Evolutionary conservation across 2,888 invertebrate species (phyloP).

Genomic region (Nomada flava): DNA sequence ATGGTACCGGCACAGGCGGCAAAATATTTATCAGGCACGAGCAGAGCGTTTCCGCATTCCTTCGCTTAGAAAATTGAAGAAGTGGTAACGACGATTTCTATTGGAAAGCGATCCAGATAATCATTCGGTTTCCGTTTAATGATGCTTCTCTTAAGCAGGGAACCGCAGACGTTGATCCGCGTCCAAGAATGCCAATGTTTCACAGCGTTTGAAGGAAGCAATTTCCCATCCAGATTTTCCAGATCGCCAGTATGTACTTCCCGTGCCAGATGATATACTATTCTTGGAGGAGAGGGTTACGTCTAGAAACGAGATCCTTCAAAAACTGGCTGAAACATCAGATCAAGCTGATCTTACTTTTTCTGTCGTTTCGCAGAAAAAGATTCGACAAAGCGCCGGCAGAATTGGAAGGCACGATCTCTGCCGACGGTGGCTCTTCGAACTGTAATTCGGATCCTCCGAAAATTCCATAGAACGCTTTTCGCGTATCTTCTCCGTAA

Average conservation of each 20-base stretch:
- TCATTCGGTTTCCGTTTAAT: constrained; percentile 4
- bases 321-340: not conserved
- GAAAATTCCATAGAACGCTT: constrained; percentile 24
- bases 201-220: constrained; percentile 28
- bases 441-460: constrained; percentile 16
- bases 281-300: not conserved
- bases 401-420: constrained; percentile 3
- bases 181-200: not conserved
- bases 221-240: constrained; percentile 50
- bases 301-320: constrained; percentile 68
- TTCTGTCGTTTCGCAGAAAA: not conserved
- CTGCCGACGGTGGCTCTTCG: not conserved
- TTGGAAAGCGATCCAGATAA: constrained; percentile 27
- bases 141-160: not conserved
- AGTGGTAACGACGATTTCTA: not conserved
- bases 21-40: too few species aligned
- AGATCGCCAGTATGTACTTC: constrained; percentile 42
- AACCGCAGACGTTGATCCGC: not conserved
- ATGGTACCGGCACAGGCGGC: too few species aligned
- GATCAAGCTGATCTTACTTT: not conserved
- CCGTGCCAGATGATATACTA: constrained; percentile 28
- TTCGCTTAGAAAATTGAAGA: not conserved
- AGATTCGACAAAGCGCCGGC: not conserved
- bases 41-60: not conserved
- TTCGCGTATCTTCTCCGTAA: not conserved